Percentiles rank a stretch among this genome's conserved stretches.
phyloP scores from a whole-genome alignment of 1,140 invertebrate genomes.

The Chymomyza costata region DNA sequence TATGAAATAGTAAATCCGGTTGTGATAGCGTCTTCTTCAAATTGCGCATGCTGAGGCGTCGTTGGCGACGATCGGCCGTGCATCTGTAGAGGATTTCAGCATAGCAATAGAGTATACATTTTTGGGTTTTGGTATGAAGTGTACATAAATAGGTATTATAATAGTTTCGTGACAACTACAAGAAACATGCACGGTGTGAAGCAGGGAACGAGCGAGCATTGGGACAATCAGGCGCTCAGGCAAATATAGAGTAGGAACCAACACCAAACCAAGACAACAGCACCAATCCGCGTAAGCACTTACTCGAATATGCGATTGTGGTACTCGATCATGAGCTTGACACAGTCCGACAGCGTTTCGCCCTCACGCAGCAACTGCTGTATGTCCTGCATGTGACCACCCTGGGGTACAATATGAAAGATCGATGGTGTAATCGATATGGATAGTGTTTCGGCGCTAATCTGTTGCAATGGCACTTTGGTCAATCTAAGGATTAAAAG shows the following conservation, averaged over 20 bases:
- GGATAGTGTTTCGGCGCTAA: conserved; percentile 63
- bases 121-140: not conserved
- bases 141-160: conserved; percentile 5
- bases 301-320: conserved; percentile 70
- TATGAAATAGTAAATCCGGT: conserved; percentile 67
- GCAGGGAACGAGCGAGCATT: not conserved
- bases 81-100: conserved; percentile 43
- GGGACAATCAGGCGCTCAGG: not conserved
- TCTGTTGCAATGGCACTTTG: conserved; percentile 68
- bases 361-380: conserved; percentile 56
- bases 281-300: conserved; percentile 31
- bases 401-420: conserved; percentile 64
- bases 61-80: conserved; percentile 51
- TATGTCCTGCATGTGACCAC: conserved; percentile 56
- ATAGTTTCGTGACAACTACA: conserved; percentile 15
- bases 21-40: conserved; percentile 70
- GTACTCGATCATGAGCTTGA: conserved; percentile 72
- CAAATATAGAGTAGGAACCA: conserved; percentile 3
- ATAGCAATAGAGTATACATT: not conserved
- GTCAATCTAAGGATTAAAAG: conserved; percentile 39
- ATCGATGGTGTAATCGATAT: conserved; percentile 67
- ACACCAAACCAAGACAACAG: not conserved
- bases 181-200: not conserved
- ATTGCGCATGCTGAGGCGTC: conserved; percentile 56
- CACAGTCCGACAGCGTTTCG: conserved; percentile 63